A percentile compares a stretch with the other conserved stretches of the same genome.
Conservation (phyloP, 2,888 invertebrate genomes). For the Rugalucina vietnamica region DNA sequence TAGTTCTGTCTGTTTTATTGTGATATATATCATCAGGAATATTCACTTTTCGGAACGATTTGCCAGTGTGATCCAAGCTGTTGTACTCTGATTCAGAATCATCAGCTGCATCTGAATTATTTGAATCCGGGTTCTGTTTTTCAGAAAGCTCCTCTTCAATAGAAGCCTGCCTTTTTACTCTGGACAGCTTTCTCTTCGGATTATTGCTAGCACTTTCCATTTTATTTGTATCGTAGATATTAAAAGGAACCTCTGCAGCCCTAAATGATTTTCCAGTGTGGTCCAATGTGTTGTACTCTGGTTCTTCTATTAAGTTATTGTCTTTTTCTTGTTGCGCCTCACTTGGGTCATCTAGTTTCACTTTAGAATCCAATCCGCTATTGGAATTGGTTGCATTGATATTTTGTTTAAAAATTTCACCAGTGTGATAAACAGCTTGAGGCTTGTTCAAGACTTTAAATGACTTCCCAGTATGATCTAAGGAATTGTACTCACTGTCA, state of each 20-base stretch:
- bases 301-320: not conserved
- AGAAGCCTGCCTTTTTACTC: too few relatives aligned
- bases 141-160: too few relatives aligned
- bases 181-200: too few relatives aligned
- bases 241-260: not conserved
- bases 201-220: too few relatives aligned
- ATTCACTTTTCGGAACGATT: not conserved
- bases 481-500: not conserved
- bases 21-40: not conserved
- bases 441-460: not conserved
- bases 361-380: too few relatives aligned
- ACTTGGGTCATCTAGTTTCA: too few relatives aligned
- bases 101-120: not conserved
- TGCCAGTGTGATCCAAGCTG: not conserved
- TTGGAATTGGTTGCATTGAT: too few relatives aligned
- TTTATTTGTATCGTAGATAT: not conserved
- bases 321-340: not conserved
- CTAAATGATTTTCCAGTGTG: not conserved
- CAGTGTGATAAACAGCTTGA: not conserved
- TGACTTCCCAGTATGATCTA: not conserved
- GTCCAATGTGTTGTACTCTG: not conserved
- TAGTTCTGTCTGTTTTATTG: not conserved
- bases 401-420: too few relatives aligned
- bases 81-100: not conserved
- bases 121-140: not conserved